Conservation (phyloP, 2,797 vertebrate genomes). For the Phoeniculus purpureus region DNA sequence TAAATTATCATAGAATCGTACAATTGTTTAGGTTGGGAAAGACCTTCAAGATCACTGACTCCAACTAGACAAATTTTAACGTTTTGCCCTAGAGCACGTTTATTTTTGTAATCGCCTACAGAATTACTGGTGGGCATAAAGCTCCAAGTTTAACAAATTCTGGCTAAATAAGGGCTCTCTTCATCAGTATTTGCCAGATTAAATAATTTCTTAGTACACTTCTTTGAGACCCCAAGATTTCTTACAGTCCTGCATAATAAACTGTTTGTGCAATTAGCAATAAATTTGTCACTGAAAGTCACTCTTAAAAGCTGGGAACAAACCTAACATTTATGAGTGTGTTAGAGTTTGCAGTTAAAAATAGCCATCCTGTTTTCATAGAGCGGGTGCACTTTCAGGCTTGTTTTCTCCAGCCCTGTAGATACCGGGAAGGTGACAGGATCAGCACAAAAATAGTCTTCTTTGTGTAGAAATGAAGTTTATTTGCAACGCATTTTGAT, state of each 20-base stretch:
- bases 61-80: neutral
- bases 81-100: neutral
- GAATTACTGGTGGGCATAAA: neutral
- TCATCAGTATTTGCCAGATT: conserved; percentile 27
- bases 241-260: conserved; percentile 20
- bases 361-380: conserved; percentile 38
- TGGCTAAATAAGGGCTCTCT: conserved; percentile 34
- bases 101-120: neutral
- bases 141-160: neutral
- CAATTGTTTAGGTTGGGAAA: no score
- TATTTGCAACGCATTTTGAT: neutral
- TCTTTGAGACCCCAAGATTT: conserved; percentile 12
- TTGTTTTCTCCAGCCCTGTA: neutral
- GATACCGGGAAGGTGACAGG: neutral
- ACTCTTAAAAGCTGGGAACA: conserved; percentile 46
- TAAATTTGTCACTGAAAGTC: conserved; percentile 47
- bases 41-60: no score
- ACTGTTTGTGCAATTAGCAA: conserved; percentile 56
- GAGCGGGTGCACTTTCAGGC: neutral
- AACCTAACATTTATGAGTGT: conserved; percentile 45
- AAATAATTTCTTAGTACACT: conserved; percentile 37
- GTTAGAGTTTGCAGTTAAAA: conserved; percentile 45
- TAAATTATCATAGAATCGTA: neutral
- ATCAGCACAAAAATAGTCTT: neutral
- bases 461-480: neutral